Base-by-base conservation (phyloP, 2,113 vertebrate genomes). In the Tragelaphus scriptus region DNA sequence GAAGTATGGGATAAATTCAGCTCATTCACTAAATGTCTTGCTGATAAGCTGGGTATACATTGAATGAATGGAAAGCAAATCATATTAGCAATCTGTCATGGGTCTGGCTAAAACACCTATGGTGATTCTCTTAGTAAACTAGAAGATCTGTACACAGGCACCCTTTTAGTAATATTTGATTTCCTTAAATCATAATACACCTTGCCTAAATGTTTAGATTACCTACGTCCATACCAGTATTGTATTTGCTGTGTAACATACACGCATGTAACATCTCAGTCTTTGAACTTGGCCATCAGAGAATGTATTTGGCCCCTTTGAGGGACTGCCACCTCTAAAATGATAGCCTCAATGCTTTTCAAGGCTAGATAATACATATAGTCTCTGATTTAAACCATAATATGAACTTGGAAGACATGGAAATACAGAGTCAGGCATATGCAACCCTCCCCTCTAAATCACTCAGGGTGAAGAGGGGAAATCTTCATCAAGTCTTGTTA, bases 181-280 rank as follows among this genome's bases (percentile, higher is more conserved):
- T 94, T 75, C 28, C 82, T 63, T 77, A 30, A 65, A 58, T 77
- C 28, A 7, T 25, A 12, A 6, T 23, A 0, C 2, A 28, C n/a
- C 61, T 51, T 71, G 58, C 56, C 49, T 49, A 49, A 77, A 15
- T 40, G 56, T 89, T 44, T 65, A 30, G 82, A 49, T 58, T 16
- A 7, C 23, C 9, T 36, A 0, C 19, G 11, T 7, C 26, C 36
- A 0, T 51, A 1, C 25, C 28, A 51, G 4, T 17, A 36, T 55
- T 28, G 15, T 26, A 2, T 6, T 17, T 4, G 0, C 25, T 5
- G 2, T 44, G 7, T 17, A 3, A 16, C 58, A 55, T 59, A 17
- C 8, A 2, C n/a, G 2, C 16, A 2, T 3, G 40, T 13, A 26
- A 56, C 13, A 2, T 4, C 21, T 28, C 21, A 25, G 6, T 55